These are phyloP conservation scores for Halesus radiatus DNA, from an alignment of 1,140 invertebrate genomes.

Conservation along the genomic window DNA sequence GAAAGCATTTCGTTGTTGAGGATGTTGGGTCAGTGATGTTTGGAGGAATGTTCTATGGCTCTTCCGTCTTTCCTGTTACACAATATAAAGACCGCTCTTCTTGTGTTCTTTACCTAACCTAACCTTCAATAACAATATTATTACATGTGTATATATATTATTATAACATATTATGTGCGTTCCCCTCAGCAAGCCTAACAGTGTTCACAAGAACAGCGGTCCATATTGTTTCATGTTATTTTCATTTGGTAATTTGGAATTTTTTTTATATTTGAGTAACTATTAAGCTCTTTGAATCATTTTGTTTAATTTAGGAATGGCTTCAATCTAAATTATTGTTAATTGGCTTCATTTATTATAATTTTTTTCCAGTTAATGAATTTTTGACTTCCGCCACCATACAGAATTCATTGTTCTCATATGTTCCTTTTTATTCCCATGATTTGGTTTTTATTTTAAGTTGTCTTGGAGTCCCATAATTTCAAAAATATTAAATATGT, in stretches of 20 bases:
- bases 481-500: background rate
- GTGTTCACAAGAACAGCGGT: constrained; percentile 1
- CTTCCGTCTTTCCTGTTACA: constrained; percentile 20
- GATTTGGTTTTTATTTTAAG: constrained; percentile 9
- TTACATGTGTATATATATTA: background rate
- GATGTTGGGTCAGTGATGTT: constrained; percentile 34
- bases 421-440: constrained; percentile 9
- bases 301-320: constrained; percentile 53
- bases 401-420: constrained; percentile 22
- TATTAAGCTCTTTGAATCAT: constrained; percentile 33
- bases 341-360: constrained; percentile 46
- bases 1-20: constrained; percentile 35
- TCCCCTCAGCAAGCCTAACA: background rate
- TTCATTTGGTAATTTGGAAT: constrained; percentile 26
- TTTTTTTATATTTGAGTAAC: constrained; percentile 22
- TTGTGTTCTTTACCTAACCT: background rate
- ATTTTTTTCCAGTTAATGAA: constrained; percentile 37
- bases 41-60: constrained; percentile 39
- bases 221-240: constrained; percentile 28
- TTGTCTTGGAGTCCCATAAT: constrained; percentile 24
- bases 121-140: background rate
- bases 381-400: constrained; percentile 35
- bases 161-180: no score
- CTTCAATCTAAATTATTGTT: constrained; percentile 48
- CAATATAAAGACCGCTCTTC: constrained; percentile 12